Evolutionary conservation across 2,888 invertebrate genomes (phyloP).

Genomic region (Acrobasis consociella): DNA sequence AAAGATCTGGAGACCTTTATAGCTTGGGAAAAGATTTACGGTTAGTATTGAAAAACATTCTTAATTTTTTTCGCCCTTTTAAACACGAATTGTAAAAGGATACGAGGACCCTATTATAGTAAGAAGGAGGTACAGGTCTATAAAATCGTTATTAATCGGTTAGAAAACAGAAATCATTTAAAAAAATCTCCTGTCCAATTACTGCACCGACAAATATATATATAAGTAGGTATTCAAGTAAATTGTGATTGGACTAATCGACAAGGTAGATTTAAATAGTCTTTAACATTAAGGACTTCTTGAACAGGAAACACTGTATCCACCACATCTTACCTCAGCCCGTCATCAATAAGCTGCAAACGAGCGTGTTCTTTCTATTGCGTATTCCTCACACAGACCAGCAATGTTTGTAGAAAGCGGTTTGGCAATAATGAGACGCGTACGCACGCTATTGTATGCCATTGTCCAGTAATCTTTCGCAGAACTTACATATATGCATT

Average conservation of each 20-base stretch:
- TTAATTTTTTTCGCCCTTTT: neutral
- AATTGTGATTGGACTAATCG: too few species aligned
- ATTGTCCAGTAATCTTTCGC: slow-evolving; percentile 80
- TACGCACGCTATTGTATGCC: slow-evolving; percentile 72
- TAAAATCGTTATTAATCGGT: too few species aligned
- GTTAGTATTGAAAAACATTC: slow-evolving; percentile 45
- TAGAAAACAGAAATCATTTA: too few species aligned
- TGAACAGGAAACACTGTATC: neutral
- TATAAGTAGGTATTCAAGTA: too few species aligned
- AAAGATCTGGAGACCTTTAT: slow-evolving; percentile 75
- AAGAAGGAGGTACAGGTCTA: too few species aligned
- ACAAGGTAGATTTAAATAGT: too few species aligned
- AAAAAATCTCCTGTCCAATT: too few species aligned
- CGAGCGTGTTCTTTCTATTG: slow-evolving; percentile 46
- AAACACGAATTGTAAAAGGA: neutral
- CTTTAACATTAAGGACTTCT: neutral
- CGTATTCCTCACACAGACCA: slow-evolving; percentile 63
- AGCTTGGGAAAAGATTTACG: slow-evolving; percentile 77
- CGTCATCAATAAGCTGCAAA: slow-evolving; percentile 49
- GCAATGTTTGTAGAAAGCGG: slow-evolving; percentile 77
- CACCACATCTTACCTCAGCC: slow-evolving; percentile 4
- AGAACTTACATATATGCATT: slow-evolving; percentile 72
- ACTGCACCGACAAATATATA: too few species aligned
- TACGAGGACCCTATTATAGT: too few species aligned
- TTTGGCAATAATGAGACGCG: slow-evolving; percentile 74